phyloP scores from a whole-genome alignment of 2,113 vertebrate species.

The Callipepla californica region DNA sequence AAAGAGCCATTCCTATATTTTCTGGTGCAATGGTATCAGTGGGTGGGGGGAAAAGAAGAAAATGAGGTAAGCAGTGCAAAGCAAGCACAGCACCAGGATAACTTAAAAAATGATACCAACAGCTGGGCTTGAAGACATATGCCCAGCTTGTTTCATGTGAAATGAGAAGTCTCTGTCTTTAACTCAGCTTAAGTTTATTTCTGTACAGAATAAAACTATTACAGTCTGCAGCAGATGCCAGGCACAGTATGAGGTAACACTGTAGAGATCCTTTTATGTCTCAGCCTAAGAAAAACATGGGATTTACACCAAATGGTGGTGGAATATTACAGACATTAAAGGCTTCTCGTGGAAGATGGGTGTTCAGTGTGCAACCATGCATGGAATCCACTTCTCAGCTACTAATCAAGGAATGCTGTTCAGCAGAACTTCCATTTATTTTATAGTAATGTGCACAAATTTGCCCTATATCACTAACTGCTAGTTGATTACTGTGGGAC shows the following conservation, averaged over 20 bases:
- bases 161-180: neutral
- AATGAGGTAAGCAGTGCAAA: neutral
- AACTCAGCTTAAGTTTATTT: neutral
- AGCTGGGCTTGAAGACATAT: neutral
- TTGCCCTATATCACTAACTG: neutral
- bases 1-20: neutral
- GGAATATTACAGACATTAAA: neutral
- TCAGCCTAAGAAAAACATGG: neutral
- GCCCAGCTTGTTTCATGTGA: neutral
- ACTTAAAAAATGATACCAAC: neutral
- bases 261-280: neutral
- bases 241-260: fast-evolving
- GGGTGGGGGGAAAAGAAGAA: neutral
- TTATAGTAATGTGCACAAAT: neutral
- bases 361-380: neutral
- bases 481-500: neutral
- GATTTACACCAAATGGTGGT: neutral
- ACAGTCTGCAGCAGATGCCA: neutral
- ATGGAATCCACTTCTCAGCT: neutral
- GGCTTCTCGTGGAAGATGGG: neutral
- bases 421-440: neutral
- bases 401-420: neutral
- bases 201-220: neutral
- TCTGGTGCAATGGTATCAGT: neutral
- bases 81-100: fast-evolving